phyloP scores from a whole-genome alignment of 1,140 invertebrate genomes.

The Macrotrachela quadricornifera region DNA sequence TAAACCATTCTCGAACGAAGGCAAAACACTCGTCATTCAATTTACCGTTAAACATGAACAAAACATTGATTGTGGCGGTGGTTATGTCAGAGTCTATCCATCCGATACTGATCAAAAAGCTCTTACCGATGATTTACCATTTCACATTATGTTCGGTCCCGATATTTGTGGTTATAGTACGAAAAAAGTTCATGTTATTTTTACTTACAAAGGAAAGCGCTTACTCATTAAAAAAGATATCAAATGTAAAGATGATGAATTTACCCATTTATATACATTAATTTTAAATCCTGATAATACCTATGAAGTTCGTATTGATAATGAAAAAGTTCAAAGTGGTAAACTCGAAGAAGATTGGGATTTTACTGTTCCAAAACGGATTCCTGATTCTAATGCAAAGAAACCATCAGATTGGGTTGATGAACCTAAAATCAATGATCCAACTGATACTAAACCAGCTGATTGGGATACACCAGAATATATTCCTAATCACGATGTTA shows the following conservation, averaged over 20 bases:
- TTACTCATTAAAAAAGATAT: constrained; percentile 75
- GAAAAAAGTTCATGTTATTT: constrained; percentile 97
- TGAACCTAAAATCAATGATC: constrained; percentile 8
- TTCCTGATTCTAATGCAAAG: constrained; percentile 57
- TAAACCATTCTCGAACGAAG: constrained; percentile 69
- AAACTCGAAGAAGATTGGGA: constrained; percentile 90
- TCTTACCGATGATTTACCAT: constrained; percentile 86
- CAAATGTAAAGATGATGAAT: constrained; percentile 59
- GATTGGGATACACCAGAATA: constrained; percentile 9
- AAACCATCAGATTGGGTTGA: constrained; percentile 63
- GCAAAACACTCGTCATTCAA: constrained; percentile 69
- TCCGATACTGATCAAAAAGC: constrained; percentile 66
- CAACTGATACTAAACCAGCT: constrained; percentile 9
- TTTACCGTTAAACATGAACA: constrained; percentile 98
- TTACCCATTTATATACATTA: constrained; percentile 91
- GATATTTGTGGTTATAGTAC: constrained; percentile 96
- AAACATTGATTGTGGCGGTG: constrained; percentile 96
- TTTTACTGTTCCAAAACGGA: constrained; percentile 46
- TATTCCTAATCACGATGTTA: constrained; percentile 27
- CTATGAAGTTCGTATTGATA: constrained; percentile 83
- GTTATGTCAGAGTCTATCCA: constrained; percentile 85
- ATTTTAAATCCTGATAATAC: constrained; percentile 86
- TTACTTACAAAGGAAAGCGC: constrained; percentile 96
- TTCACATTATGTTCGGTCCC: constrained; percentile 93
- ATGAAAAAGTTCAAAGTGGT: constrained; percentile 80